Conservation (phyloP, 53 echinoderm and acorn worm species). For the Actinopyga echinites region DNA sequence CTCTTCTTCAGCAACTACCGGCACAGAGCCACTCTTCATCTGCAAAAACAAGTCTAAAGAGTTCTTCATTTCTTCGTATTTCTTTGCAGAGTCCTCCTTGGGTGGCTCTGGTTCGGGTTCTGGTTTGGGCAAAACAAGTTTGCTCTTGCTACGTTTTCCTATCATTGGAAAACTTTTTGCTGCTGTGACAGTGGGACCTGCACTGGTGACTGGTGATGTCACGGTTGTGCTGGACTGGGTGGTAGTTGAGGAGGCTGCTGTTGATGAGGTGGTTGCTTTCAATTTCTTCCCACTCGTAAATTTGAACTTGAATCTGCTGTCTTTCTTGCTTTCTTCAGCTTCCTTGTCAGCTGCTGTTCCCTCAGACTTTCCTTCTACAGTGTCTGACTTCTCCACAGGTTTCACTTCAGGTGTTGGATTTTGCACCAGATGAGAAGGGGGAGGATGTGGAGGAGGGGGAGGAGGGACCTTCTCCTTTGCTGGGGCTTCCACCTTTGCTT, state of each 20-base stretch:
- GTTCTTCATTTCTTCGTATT: conserved; percentile 34
- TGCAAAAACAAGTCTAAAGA: conserved; percentile 22
- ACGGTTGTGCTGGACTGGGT: neutral
- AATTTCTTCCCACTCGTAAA: conserved; percentile 31
- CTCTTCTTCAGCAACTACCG: conserved; percentile 14
- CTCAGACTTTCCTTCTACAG: neutral
- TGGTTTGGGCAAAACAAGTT: neutral
- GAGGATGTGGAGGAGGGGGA: conserved; percentile 2
- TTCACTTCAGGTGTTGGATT: neutral
- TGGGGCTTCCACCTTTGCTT: neutral
- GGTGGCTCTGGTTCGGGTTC: conserved; percentile 12
- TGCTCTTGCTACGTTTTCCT: conserved; percentile 40
- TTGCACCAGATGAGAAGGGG: neutral
- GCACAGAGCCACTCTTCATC: conserved; percentile 31
- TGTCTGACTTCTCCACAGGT: neutral
- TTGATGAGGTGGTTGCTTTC: neutral
- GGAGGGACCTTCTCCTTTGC: conserved; percentile 14
- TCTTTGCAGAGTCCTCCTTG: conserved; percentile 10
- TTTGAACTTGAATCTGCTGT: conserved; percentile 3
- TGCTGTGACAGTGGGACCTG: neutral
- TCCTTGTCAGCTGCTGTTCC: conserved; percentile 3
- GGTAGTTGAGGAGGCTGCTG: neutral
- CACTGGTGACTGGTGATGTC: neutral
- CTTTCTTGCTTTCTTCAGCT: conserved; percentile 9
- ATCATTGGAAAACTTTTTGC: conserved; percentile 35